A percentile compares a stretch with the other conserved stretches of the same genome.
Conservation (phyloP, 2,797 vertebrate genomes). For the Fistularia tabacaria region DNA sequence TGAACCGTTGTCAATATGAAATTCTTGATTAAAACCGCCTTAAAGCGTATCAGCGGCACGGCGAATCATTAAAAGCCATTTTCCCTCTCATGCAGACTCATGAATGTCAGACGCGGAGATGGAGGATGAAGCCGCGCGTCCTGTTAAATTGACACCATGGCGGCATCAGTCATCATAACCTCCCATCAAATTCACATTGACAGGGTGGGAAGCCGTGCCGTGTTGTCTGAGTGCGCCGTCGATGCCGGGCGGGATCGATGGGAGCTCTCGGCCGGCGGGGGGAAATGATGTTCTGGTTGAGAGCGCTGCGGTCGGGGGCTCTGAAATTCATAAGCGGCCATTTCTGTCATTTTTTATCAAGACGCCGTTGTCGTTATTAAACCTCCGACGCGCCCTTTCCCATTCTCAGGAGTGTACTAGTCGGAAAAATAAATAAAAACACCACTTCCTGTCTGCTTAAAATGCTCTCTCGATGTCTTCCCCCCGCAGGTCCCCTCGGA, state of each 20-base stretch:
- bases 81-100: not conserved
- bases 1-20: constrained; percentile 7
- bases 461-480: too few relatives aligned
- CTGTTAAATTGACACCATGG: constrained; percentile 48
- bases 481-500: not conserved
- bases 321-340: constrained; percentile 26
- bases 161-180: constrained; percentile 47
- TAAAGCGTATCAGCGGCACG: not conserved
- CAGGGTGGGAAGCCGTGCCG: constrained; percentile 32
- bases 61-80: not conserved
- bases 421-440: too few relatives aligned
- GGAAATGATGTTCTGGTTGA: constrained; percentile 30
- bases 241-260: constrained; percentile 35
- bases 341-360: constrained; percentile 26
- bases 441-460: too few relatives aligned
- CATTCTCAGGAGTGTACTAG: not conserved
- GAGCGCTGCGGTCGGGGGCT: constrained; percentile 30
- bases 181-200: constrained; percentile 41
- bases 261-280: constrained; percentile 24
- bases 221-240: constrained; percentile 22
- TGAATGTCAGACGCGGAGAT: constrained; percentile 9
- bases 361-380: constrained; percentile 27
- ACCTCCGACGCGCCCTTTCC: constrained; percentile 4
- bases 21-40: not conserved
- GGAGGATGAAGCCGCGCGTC: constrained; percentile 10